Percentiles rank a stretch among this genome's conserved stretches.
phyloP scores from a whole-genome alignment of 2,888 invertebrate genomes.

The Iselma pallidipennis region DNA sequence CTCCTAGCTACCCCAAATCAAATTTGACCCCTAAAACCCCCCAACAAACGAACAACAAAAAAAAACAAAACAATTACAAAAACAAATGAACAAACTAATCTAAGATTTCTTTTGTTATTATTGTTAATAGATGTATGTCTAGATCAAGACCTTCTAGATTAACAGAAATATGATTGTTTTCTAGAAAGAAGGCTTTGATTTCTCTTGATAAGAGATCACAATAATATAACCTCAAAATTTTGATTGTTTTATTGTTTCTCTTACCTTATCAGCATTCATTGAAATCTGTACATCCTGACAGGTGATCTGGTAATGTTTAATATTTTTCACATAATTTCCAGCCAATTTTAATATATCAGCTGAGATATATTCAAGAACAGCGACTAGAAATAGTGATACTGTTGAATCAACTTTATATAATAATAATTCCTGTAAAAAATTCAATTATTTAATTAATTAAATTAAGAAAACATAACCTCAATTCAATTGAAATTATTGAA shows the following conservation, averaged over 20 bases:
- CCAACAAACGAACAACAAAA: no score
- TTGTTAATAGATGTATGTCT: no score
- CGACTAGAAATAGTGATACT: conserved; percentile 88
- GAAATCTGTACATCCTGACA: conserved; percentile 95
- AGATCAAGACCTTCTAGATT: no score
- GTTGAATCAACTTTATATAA: conserved; percentile 85
- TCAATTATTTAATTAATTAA: background rate
- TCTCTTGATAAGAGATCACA: no score
- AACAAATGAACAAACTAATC: no score
- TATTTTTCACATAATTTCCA: conserved; percentile 97
- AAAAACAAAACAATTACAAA: no score
- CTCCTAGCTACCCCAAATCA: no score
- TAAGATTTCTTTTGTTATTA: no score
- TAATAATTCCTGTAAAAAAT: conserved; percentile 73
- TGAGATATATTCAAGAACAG: conserved; percentile 93
- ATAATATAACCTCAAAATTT: background rate
- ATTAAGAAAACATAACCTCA: background rate
- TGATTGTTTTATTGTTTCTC: background rate
- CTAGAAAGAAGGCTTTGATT: no score
- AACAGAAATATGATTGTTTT: no score
- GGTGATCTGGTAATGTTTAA: conserved; percentile 88
- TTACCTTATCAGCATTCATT: conserved; percentile 96
- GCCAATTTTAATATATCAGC: conserved; percentile 94
- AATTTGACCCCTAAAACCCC: no score
- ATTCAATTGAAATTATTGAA: background rate